Conservation (phyloP, 2,888 invertebrate species). For the Atethmia centrago region DNA sequence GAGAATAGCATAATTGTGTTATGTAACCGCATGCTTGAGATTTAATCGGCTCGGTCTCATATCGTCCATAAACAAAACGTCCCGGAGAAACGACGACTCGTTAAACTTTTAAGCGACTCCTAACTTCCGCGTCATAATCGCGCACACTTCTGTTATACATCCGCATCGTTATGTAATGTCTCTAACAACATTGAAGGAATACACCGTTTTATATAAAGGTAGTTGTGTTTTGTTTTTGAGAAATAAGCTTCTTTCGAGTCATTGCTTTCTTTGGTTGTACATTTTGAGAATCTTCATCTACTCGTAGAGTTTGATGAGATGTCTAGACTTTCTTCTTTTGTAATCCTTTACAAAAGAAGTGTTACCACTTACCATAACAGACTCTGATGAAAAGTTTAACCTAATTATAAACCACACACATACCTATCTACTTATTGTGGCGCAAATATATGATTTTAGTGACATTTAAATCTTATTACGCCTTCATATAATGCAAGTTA, state of each 20-base stretch:
- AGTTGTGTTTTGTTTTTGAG: not conserved
- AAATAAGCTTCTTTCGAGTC: not conserved
- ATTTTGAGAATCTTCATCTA: not conserved
- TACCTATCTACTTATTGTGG: not conserved
- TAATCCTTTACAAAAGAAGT: too few species aligned
- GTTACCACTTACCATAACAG: not conserved
- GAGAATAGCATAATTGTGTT: slow-evolving; percentile 31
- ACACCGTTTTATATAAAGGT: not conserved
- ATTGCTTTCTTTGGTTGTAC: not conserved
- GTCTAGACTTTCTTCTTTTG: too few species aligned
- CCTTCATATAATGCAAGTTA: too few species aligned
- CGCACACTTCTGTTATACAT: slow-evolving; percentile 58
- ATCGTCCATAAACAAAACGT: slow-evolving; percentile 72
- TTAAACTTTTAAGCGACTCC: slow-evolving; percentile 74
- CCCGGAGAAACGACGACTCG: slow-evolving; percentile 72
- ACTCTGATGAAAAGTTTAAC: not conserved
- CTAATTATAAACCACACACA: not conserved
- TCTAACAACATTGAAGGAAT: slow-evolving; percentile 26
- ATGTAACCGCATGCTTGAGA: slow-evolving; percentile 60
- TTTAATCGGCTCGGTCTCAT: slow-evolving; percentile 73
- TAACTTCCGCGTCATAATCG: slow-evolving; percentile 73
- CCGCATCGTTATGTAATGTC: slow-evolving; percentile 28
- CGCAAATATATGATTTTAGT: too few species aligned
- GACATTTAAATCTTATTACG: too few species aligned
- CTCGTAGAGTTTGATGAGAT: too few species aligned